Evolutionary conservation across 1,140 invertebrate genomes (phyloP).

Genomic region (Aradophagus sp.): DNA sequence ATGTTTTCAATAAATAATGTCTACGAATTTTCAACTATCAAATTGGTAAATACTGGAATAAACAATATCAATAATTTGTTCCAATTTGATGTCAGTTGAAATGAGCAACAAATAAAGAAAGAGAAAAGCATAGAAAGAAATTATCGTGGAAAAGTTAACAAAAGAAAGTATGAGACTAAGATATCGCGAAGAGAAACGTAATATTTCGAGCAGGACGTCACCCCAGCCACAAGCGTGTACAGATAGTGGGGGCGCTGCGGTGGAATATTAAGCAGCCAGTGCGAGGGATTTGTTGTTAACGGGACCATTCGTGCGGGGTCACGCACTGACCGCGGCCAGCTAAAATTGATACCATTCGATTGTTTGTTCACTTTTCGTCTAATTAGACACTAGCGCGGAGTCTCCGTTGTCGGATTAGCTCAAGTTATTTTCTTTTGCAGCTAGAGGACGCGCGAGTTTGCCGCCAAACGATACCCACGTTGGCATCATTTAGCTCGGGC

Average conservation of each 20-base stretch:
- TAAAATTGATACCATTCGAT: conserved; percentile 11
- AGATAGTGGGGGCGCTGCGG: conserved; percentile 17
- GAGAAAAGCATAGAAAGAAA: background rate
- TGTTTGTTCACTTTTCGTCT: conserved; percentile 22
- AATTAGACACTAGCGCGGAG: background rate
- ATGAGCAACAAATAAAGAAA: background rate
- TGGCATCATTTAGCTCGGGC: conserved; percentile 3
- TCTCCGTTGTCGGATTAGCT: conserved; percentile 15
- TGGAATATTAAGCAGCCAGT: conserved; percentile 24
- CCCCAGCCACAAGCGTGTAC: conserved; percentile 2
- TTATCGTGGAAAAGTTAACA: background rate
- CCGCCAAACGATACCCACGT: background rate
- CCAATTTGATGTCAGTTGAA: no score
- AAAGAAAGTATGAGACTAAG: conserved; percentile 34
- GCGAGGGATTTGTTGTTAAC: conserved; percentile 10
- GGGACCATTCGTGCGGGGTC: conserved; percentile 17
- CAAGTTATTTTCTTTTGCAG: conserved; percentile 7
- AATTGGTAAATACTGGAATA: no score
- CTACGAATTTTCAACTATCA: no score
- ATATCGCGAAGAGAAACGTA: conserved; percentile 31
- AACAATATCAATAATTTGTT: no score
- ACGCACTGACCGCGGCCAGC: conserved; percentile 21
- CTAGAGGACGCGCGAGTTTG: background rate
- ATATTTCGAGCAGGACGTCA: conserved; percentile 43
- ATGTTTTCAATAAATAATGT: no score